A percentile compares a stretch with the other conserved stretches of the same genome.
Conservation (phyloP, 2,888 invertebrate genomes). For the Drosophila kanekoi region DNA sequence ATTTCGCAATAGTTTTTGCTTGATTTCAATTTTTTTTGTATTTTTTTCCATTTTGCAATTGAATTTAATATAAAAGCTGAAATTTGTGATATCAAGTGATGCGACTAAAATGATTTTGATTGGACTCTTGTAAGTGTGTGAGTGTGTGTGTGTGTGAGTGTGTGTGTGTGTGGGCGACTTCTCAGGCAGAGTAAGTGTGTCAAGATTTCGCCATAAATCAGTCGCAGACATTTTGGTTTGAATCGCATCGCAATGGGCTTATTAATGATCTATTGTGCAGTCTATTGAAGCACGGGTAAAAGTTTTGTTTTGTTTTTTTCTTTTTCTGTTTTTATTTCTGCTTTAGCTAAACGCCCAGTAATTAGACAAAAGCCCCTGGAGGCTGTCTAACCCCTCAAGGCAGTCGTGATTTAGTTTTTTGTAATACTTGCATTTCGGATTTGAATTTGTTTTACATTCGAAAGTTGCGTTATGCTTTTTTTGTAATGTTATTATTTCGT, state of each 20-base stretch:
- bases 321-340: slow-evolving; percentile 5
- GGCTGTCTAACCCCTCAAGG: background rate
- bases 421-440: slow-evolving; percentile 20
- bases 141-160: background rate
- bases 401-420: slow-evolving; percentile 12
- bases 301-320: slow-evolving; percentile 18
- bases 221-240: slow-evolving; percentile 1
- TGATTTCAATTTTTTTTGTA: slow-evolving; percentile 3
- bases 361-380: slow-evolving; percentile 42
- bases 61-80: slow-evolving; percentile 40
- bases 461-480: slow-evolving; percentile 32
- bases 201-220: slow-evolving; percentile 51
- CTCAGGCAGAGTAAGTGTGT: slow-evolving; percentile 38
- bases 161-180: slow-evolving; percentile 26
- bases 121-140: slow-evolving; percentile 15
- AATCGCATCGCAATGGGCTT: slow-evolving; percentile 15
- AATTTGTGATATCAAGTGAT: slow-evolving; percentile 45
- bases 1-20: slow-evolving; percentile 47
- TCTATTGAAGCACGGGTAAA: slow-evolving; percentile 18
- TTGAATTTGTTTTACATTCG: slow-evolving; percentile 33
- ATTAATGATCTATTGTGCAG: slow-evolving; percentile 46
- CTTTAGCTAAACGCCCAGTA: slow-evolving; percentile 49
- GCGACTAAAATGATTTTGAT: slow-evolving; percentile 57
- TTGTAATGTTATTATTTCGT: slow-evolving; percentile 8
- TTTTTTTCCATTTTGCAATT: slow-evolving; percentile 24